Evolutionary conservation across 2,888 invertebrate species (phyloP).

Genomic region (Cheilosia variabilis): DNA sequence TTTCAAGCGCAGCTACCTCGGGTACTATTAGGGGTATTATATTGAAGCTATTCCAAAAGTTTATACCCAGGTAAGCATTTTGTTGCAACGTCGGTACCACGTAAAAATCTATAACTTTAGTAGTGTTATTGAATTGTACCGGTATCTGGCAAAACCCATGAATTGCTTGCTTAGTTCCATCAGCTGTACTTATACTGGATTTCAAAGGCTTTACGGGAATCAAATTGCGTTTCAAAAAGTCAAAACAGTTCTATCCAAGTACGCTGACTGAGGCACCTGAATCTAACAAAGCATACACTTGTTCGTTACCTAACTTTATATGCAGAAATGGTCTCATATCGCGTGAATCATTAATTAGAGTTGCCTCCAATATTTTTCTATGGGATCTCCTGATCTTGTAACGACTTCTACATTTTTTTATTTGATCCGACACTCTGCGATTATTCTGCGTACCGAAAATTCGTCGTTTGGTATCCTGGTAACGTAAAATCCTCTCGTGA

Average conservation of each 20-base stretch:
- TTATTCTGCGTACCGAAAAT: neutral
- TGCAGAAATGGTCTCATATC: too few species aligned
- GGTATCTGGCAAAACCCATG: constrained; percentile 14
- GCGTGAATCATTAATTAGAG: neutral
- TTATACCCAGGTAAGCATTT: neutral
- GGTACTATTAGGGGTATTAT: neutral
- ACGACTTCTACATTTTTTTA: neutral
- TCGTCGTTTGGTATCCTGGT: too few species aligned
- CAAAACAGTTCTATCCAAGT: neutral
- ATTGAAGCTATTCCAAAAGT: constrained; percentile 12
- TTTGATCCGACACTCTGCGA: neutral
- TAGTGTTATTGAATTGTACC: neutral
- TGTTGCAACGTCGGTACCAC: too few species aligned
- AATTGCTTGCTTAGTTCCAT: constrained; percentile 15
- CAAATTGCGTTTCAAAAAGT: neutral
- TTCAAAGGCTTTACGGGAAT: neutral
- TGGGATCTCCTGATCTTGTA: constrained; percentile 1
- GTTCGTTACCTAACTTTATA: too few species aligned
- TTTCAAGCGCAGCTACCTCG: too few species aligned
- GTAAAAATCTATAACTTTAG: constrained; percentile 9
- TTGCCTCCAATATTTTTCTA: neutral
- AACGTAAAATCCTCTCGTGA: too few species aligned
- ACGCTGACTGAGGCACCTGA: constrained; percentile 14
- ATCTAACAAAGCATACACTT: neutral
- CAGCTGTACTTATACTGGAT: neutral